These are phyloP conservation scores for Eupsittula cactorum DNA, from an alignment of 2,113 vertebrate genomes.

Conservation along the genomic window DNA sequence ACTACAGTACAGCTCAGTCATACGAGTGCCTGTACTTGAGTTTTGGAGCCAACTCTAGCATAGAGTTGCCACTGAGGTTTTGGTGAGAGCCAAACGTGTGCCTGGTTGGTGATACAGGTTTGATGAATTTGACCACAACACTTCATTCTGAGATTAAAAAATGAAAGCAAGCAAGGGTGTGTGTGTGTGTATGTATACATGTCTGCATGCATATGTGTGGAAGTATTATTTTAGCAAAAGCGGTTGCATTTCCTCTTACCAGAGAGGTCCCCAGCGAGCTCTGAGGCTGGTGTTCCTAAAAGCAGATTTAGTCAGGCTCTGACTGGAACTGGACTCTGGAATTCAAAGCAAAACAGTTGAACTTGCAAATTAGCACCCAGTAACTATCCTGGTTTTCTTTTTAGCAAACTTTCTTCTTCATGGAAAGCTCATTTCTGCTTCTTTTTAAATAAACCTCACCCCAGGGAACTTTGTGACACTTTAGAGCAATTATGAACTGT, in stretches of 20 bases:
- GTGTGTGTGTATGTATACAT: fast-evolving
- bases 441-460: neutral
- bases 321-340: neutral
- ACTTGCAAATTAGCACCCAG: neutral
- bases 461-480: neutral
- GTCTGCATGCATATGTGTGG: neutral
- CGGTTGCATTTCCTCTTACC: neutral
- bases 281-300: neutral
- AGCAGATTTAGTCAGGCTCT: neutral
- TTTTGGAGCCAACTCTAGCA: neutral
- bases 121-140: neutral
- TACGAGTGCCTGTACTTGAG: neutral
- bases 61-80: neutral
- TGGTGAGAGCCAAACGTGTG: neutral
- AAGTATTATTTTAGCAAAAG: neutral
- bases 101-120: neutral
- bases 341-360: neutral
- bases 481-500: neutral
- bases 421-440: neutral
- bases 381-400: neutral
- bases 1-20: fast-evolving
- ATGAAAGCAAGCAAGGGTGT: fast-evolving
- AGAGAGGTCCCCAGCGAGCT: neutral
- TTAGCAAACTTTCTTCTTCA: neutral
- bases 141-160: neutral